These are phyloP conservation scores for Gambelia wislizenii DNA, from an alignment of 2,797 vertebrate genomes.

Conservation along the genomic window DNA sequence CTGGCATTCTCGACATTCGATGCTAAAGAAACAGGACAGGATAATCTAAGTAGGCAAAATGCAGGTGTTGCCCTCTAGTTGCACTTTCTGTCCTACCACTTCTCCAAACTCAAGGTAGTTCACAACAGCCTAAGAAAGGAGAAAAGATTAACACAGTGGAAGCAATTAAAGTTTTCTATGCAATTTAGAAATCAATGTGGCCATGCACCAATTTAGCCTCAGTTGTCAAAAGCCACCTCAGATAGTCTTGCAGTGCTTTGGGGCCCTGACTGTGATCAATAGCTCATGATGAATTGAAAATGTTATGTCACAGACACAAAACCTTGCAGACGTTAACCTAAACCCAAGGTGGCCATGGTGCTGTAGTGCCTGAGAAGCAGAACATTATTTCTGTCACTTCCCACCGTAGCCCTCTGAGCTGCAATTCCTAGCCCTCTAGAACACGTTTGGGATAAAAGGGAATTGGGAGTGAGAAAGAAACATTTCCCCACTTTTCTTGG, in stretches of 20 bases:
- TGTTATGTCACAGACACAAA: background rate
- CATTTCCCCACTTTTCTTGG: background rate
- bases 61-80: background rate
- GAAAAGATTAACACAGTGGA: background rate
- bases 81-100: background rate
- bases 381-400: background rate
- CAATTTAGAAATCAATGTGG: background rate
- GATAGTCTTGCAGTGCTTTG: background rate
- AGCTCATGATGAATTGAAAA: background rate
- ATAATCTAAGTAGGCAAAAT: background rate
- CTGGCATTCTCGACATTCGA: background rate
- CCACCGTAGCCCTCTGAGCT: background rate
- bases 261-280: background rate
- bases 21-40: background rate
- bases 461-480: background rate
- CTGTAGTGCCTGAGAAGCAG: background rate
- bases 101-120: background rate
- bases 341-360: background rate
- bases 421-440: background rate
- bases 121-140: background rate
- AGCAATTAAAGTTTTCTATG: background rate
- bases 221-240: background rate
- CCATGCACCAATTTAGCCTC: background rate
- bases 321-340: background rate
- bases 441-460: background rate